phyloP scores from a whole-genome alignment of 2,113 vertebrate species.

The Reinhardtius hippoglossoides region DNA sequence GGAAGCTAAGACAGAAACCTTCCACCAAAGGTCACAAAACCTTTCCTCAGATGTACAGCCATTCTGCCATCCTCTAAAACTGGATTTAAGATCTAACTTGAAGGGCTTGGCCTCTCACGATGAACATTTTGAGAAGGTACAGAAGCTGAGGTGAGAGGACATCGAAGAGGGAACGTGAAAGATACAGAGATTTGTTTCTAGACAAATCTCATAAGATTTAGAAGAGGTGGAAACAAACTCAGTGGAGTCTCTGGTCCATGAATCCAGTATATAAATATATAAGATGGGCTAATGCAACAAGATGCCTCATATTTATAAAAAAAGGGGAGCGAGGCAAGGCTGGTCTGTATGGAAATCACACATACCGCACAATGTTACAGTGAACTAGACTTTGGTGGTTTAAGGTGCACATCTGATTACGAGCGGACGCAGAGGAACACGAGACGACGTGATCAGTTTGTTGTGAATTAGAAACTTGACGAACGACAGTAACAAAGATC shows the following conservation, averaged over 20 bases:
- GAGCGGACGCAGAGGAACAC: slow-evolving; percentile 81
- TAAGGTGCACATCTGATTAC: slow-evolving; percentile 76
- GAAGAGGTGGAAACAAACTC: slow-evolving; percentile 42
- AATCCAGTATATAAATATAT: slow-evolving; percentile 13
- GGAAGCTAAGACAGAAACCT: slow-evolving; percentile 1
- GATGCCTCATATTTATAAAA: slow-evolving; percentile 39
- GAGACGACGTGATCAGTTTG: neutral
- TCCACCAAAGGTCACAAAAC: neutral
- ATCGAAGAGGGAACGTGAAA: slow-evolving; percentile 22
- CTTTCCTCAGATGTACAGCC: slow-evolving; percentile 1
- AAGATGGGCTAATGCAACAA: slow-evolving; percentile 1
- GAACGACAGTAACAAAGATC: slow-evolving; percentile 72
- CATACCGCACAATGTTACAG: slow-evolving; percentile 37
- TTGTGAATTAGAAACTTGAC: slow-evolving; percentile 31
- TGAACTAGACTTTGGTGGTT: slow-evolving; percentile 27
- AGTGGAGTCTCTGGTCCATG: neutral
- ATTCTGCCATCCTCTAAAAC: slow-evolving; percentile 31
- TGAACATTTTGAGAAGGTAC: slow-evolving; percentile 11
- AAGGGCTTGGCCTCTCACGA: neutral
- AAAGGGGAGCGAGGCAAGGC: slow-evolving; percentile 43
- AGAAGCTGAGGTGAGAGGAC: slow-evolving; percentile 16
- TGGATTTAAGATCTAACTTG: slow-evolving; percentile 11
- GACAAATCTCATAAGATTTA: slow-evolving; percentile 48
- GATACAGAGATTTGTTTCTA: slow-evolving; percentile 13
- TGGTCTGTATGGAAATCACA: slow-evolving; percentile 33